Evolutionary conservation across 2,113 vertebrate species (phyloP).

Genomic region (Amblyornis subalaris): DNA sequence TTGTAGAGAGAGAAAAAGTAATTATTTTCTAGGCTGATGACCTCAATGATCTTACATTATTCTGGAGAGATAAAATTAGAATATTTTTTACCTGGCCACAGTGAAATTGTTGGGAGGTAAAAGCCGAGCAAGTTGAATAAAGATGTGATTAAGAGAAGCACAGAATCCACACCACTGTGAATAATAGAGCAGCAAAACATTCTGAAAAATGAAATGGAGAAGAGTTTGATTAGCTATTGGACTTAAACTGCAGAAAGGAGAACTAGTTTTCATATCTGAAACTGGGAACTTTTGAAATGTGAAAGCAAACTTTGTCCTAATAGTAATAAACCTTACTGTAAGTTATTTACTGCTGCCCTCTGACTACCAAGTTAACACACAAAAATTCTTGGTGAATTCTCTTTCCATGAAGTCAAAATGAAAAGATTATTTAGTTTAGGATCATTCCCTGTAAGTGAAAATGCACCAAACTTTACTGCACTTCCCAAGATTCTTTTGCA

Average conservation of each 20-base stretch:
- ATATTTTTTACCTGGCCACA: constrained; percentile 83
- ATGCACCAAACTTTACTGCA: not conserved
- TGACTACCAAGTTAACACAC: not conserved
- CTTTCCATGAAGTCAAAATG: not conserved
- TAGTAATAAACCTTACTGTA: not conserved
- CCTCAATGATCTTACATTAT: not conserved
- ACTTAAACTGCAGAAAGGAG: not conserved
- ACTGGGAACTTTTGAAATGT: not conserved
- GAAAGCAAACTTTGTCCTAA: not conserved
- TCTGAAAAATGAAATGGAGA: constrained; percentile 67
- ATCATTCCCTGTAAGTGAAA: not conserved
- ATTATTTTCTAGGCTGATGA: not conserved
- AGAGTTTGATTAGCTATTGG: not conserved
- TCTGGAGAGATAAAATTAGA: not conserved
- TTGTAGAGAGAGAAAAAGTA: not conserved
- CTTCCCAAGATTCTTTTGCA: not conserved
- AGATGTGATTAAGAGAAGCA: constrained; percentile 87
- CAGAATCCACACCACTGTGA: constrained; percentile 97
- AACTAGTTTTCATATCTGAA: not conserved
- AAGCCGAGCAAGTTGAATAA: constrained; percentile 88
- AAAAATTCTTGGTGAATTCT: not conserved
- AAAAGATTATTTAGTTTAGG: not conserved
- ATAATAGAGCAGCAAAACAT: constrained; percentile 92
- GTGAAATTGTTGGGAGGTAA: constrained; percentile 80
- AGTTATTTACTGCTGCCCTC: not conserved